Evolutionary conservation across 2,797 vertebrate species (phyloP), one percentile per base, ranked within the genome.

Genomic region (Aeoliscus strigatus): DNA sequence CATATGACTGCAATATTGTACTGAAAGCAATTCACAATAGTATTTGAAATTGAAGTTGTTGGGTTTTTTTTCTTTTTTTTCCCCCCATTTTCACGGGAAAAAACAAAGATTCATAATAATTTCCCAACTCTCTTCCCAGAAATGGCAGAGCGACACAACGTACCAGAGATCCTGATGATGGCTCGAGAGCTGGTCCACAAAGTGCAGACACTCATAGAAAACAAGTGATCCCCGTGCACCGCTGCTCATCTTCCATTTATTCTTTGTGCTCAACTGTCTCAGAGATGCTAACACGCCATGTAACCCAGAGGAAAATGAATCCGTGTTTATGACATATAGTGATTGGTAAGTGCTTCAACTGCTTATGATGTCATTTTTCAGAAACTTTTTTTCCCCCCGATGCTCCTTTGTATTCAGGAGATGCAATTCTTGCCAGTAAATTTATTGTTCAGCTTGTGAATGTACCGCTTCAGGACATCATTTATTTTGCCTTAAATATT

Each of bases 151-250:
- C 81, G 87, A 13, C 96, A 99, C 77, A 88, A 93, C 32, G 90
- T 92, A 39, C 91, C 91, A 3, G 90, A 93, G 74, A 87, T 98
- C 57, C 82, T 96, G 79, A 90, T 87, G 74, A 92, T 94, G 84
- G 94, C 96, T 27, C 89, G 92, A 50, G 93, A 97, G 74, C 79
- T 99, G 7, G 96, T 97, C 52, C 89, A 91, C 66, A 97, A 97
- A 80, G 96, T 99, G 35, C 96, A 99, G 88, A 96, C 91, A 0
- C 90, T 98, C 61, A 97, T 99, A 0, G 94, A 98, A 80, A 99
- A 99, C 89, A 97, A 99, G 80, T 99, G 88, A 94, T 38, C 40
- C n/a, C 11, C 9, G 12, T 33, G 28, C 8, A 26, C 38, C 18
- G n/a, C 50, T 32, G 11, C 11, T 23, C 10, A 9, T 35, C 34